These are phyloP conservation scores for Hippocampus zosterae DNA, from an alignment of 2,113 vertebrate genomes.

Conservation along the genomic window DNA sequence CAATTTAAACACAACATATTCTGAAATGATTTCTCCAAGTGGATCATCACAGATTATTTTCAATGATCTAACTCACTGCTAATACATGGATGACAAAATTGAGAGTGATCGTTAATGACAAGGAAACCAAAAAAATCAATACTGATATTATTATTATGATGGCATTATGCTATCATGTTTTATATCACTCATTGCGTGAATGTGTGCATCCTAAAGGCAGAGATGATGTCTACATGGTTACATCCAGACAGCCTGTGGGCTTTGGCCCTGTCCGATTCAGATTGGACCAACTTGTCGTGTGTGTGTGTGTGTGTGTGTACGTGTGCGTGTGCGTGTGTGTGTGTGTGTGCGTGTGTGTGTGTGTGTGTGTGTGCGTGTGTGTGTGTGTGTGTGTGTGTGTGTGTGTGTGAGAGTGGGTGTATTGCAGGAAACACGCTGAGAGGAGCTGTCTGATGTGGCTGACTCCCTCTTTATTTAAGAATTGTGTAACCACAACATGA, in stretches of 20 bases:
- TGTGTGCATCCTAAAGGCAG: slow-evolving; percentile 13
- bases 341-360: too few relatives aligned
- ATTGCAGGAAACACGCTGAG: slow-evolving; percentile 42
- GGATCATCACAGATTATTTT: not conserved
- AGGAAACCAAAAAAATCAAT: slow-evolving; percentile 26
- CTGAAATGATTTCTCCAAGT: not conserved
- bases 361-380: too few relatives aligned
- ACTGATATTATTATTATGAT: slow-evolving; percentile 36
- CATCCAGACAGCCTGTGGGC: slow-evolving; percentile 46
- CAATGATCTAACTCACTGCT: slow-evolving; percentile 11
- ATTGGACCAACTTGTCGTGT: slow-evolving; percentile 47
- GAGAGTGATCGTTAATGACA: slow-evolving; percentile 30
- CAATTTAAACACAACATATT: too few relatives aligned
- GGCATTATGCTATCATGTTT: slow-evolving; percentile 37
- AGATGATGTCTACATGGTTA: slow-evolving; percentile 37
- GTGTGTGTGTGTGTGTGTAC: not conserved
- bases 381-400: too few relatives aligned
- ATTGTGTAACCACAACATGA: slow-evolving; percentile 26
- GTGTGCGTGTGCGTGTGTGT: too few relatives aligned
- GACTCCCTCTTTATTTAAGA: slow-evolving; percentile 29
- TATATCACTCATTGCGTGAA: slow-evolving; percentile 42
- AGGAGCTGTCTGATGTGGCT: slow-evolving; percentile 37
- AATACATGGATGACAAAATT: slow-evolving; percentile 1
- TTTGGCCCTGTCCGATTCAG: slow-evolving; percentile 50
- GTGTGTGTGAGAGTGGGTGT: not conserved